These are phyloP conservation scores for Homarus gammarus DNA, from an alignment of 2,888 invertebrate genomes.

Conservation along the genomic window DNA sequence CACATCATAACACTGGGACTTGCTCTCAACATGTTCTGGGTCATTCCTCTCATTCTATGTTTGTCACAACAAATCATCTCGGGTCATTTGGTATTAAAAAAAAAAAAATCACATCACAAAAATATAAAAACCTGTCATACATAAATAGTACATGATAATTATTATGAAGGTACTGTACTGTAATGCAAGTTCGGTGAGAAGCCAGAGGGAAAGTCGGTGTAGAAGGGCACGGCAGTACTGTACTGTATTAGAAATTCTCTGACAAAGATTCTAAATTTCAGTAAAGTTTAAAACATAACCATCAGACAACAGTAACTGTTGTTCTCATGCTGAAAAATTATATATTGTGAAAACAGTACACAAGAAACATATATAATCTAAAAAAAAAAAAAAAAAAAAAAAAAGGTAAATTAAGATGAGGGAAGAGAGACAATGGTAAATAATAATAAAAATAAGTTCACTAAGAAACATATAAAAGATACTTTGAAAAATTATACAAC, in stretches of 20 bases:
- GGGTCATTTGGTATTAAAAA: not conserved
- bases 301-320: not conserved
- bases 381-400: conserved; percentile 12
- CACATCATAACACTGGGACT: no score
- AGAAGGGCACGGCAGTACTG: no score
- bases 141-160: conserved; percentile 16
- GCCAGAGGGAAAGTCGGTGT: no score
- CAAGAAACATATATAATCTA: not conserved
- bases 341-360: not conserved
- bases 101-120: not conserved
- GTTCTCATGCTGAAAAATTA: conserved; percentile 13
- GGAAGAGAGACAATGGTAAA: conserved; percentile 11
- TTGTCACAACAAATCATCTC: not conserved
- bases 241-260: no score
- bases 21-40: no score
- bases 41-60: not conserved
- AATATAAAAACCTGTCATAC: conserved; percentile 7
- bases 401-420: not conserved
- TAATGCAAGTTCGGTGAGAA: no score
- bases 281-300: conserved; percentile 4
- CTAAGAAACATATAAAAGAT: not conserved
- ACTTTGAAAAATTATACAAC: conserved; percentile 10
- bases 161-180: not conserved
- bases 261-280: not conserved
- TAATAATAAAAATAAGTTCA: not conserved